phyloP scores from a whole-genome alignment of 1,140 invertebrate genomes.

The Gryon sp. region DNA sequence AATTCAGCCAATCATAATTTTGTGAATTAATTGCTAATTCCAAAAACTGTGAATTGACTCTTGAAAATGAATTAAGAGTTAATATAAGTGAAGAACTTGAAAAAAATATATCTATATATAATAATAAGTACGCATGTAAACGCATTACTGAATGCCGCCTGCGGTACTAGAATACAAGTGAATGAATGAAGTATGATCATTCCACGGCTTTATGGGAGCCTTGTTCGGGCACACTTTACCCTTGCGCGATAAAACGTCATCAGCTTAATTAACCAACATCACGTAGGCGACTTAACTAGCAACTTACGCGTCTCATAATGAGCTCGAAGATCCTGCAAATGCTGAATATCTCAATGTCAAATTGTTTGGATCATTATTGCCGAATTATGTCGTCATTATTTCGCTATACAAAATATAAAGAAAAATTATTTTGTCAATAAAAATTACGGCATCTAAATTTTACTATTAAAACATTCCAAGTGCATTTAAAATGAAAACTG shows the following conservation, averaged over 20 bases:
- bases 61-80: no score
- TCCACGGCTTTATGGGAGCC: conserved; percentile 57
- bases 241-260: conserved; percentile 29
- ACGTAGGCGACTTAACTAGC: conserved; percentile 64
- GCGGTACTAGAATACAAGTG: conserved; percentile 36
- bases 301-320: conserved; percentile 61
- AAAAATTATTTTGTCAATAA: no score
- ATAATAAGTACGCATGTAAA: conserved; percentile 61
- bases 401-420: no score
- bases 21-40: conserved; percentile 18
- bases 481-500: no score
- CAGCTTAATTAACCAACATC: conserved; percentile 60
- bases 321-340: conserved; percentile 38
- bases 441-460: no score
- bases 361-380: conserved; percentile 1
- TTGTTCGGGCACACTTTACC: conserved; percentile 35
- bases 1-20: conserved; percentile 34
- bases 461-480: no score
- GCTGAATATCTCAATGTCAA: conserved; percentile 62
- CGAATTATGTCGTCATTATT: conserved; percentile 52
- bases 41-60: conserved; percentile 28
- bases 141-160: conserved; percentile 46
- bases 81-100: no score
- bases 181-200: conserved; percentile 56
- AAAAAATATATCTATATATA: no score